Evolutionary conservation across 1,140 invertebrate genomes (phyloP), one percentile per base, ranked within the genome.

Genomic region (Camponotus pennsylvanicus): DNA sequence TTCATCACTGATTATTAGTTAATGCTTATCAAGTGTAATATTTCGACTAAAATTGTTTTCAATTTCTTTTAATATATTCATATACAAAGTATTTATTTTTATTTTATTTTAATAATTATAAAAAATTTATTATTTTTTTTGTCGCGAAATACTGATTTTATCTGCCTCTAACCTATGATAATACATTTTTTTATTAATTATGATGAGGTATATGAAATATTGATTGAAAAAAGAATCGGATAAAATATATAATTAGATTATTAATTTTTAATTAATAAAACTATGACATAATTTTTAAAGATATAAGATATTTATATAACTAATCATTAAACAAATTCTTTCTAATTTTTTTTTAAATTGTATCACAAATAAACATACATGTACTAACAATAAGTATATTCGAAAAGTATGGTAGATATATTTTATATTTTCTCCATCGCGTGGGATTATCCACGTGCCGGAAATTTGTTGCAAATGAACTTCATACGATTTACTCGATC

Each of bases 181-280:
- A 42, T 55, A 40, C 40, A 42, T 55, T 79, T 67, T 67, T 52
- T 2, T 32, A 2, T 42, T 69, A 80, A 67, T 67, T 79, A 49
- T 69, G 40, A 49, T 11, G 69, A 40, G 9, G 27, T 6, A n/a
- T 80, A 69, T 34, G 0, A 32, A 32, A 70, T 42, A 69, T 69
- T 67, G 27, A 69, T 69, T 42, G 45, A n/a, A 1, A 1, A 69
- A 15, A 55, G 8, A 13, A 59, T 21, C 32, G 1, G n/a, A 45
- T 45, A 63, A 57, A 57, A 79, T 37, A 11, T 78, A 49, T 34
- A 64, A 49, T 49, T 37, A 52, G 11, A 34, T 66, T 78, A 37
- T 79, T 2, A n/a, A 9, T 66, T 78, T 80, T 78, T 80, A 69
- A 67, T 69, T 40, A 69, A 67, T 67, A 52, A 69, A 40, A 69